Conservation (phyloP, 2,888 invertebrate species). For the Erpobdella octoculata region DNA sequence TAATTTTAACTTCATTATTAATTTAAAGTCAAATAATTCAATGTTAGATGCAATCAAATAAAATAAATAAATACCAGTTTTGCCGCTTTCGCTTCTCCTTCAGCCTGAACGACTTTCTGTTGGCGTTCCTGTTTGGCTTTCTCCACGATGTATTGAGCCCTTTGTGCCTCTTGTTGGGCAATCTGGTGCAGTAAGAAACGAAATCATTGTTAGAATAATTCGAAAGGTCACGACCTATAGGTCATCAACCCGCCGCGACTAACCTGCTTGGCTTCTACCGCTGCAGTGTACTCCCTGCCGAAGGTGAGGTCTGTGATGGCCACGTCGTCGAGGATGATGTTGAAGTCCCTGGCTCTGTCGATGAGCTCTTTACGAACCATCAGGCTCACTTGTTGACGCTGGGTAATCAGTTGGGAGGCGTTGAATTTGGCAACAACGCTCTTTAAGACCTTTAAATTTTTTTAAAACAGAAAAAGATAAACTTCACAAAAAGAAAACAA, state of each 20-base stretch:
- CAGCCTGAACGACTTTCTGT: conserved; percentile 97
- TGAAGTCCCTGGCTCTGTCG: conserved; percentile 92
- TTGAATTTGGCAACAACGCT: conserved; percentile 99
- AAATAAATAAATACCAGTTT: conserved; percentile 75
- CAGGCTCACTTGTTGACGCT: conserved; percentile 84
- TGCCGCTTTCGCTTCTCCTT: conserved; percentile 98
- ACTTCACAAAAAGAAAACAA: too few species aligned
- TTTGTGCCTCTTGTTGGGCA: conserved; percentile 97
- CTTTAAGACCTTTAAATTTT: conserved; percentile 67
- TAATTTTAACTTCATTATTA: neutral
- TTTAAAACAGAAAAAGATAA: too few species aligned
- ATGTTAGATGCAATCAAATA: too few species aligned
- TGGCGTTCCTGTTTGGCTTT: conserved; percentile 93
- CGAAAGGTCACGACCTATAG: neutral
- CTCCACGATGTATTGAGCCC: conserved; percentile 96
- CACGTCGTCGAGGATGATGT: conserved; percentile 96
- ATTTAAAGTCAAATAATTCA: neutral
- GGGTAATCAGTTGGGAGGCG: conserved; percentile 96
- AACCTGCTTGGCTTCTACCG: conserved; percentile 94
- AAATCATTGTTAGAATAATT: neutral
- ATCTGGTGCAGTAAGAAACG: conserved; percentile 59
- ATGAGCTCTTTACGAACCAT: conserved; percentile 82
- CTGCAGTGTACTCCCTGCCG: conserved; percentile 95
- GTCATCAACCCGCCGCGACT: neutral
- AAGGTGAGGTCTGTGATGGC: conserved; percentile 96